Conservation (phyloP, 2,888 invertebrate species). For the Phymatocera aterrima region DNA sequence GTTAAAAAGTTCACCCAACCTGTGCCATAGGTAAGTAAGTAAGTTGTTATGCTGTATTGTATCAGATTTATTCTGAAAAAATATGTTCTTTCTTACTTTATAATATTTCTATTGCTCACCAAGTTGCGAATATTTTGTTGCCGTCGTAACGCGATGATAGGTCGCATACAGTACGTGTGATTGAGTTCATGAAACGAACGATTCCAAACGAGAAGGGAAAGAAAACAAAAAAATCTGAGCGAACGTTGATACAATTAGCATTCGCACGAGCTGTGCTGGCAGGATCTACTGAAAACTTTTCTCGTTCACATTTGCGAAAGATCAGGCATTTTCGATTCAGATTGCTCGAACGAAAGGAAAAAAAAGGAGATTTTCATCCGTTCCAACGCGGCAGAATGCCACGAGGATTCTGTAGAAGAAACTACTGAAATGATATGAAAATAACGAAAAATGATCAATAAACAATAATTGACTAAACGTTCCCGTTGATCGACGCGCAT, state of each 20-base stretch:
- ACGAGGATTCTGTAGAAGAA: too few species aligned
- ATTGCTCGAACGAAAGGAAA: not conserved
- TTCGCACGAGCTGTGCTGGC: not conserved
- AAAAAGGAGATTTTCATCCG: too few species aligned
- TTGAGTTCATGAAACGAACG: not conserved
- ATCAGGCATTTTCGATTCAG: not conserved
- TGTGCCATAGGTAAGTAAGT: too few species aligned
- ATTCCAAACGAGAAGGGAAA: not conserved
- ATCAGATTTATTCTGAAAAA: conserved; percentile 11
- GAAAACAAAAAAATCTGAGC: not conserved
- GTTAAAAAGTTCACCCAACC: conserved; percentile 21
- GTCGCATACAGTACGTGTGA: not conserved
- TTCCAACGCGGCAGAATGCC: too few species aligned
- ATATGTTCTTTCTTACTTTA: not conserved
- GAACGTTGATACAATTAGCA: not conserved
- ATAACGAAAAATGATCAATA: too few species aligned
- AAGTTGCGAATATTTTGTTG: conserved; percentile 17
- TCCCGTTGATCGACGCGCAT: too few species aligned
- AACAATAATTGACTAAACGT: too few species aligned
- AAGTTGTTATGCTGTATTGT: too few species aligned
- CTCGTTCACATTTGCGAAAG: not conserved
- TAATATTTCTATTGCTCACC: not conserved
- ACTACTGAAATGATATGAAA: too few species aligned
- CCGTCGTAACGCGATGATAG: not conserved
- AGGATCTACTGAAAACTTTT: not conserved